Evolutionary conservation across 2,113 vertebrate genomes (phyloP), one percentile per base, ranked within the genome.

Genomic region (Danio rerio): DNA sequence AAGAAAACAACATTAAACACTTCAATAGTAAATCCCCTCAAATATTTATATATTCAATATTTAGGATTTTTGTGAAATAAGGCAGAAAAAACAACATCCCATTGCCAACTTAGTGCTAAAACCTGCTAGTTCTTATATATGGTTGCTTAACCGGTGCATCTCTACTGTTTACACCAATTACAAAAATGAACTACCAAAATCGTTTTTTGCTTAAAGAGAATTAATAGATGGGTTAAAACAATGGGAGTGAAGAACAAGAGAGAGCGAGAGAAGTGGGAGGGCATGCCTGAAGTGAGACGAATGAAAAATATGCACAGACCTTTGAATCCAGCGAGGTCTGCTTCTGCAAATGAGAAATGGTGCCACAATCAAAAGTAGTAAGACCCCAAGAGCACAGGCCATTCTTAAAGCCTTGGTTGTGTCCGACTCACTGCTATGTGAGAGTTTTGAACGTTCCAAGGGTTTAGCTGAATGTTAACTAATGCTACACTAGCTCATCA

Each of bases 311-410:
- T 90, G 88, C 92, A 95, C 94, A 93, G 88, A 94, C 94, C 94
- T 95, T 93, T 88, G 78, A 86, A 88, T 94, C 94, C 94, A 91
- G 88, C 88, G 87, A 90, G 88, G 83, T 92, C 93, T 89, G 90
- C 90, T 89, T 94, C 94, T 95, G 94, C 92, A 88, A 93, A 95
- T 89, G 92, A 95, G 90, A 94, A 93, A 94, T 93, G 86, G 91
- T 89, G 86, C 87, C 92, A 93, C 88, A 93, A 87, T 92, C 89
- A 93, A 93, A 93, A 93, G 78, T 82, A 88, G 73, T 73, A 85
- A 87, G 87, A 90, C 86, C 87, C 85, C 83, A 72, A 61, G 72
- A 45, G 43, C 49, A 83, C 52, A 83, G 65, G 40, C 78, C 65
- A 2, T 78, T 40, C 66, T 74, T 47, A 72, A 45, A 69, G 63